Evolutionary conservation across 2,888 invertebrate species (phyloP), one percentile per base, ranked within the genome.

Genomic region (Dioctria linearis): DNA sequence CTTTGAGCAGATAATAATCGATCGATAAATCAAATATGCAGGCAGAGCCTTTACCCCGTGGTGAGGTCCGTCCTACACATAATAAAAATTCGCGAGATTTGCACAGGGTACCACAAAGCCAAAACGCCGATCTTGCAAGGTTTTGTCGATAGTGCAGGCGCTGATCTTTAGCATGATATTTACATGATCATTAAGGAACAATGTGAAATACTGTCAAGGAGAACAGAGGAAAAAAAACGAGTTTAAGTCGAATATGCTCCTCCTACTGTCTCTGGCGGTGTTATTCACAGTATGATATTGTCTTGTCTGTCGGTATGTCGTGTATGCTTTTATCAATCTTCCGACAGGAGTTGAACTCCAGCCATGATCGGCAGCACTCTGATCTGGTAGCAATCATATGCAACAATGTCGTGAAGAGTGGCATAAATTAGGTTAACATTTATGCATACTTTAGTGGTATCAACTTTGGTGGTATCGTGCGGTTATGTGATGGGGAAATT

Each of bases 151-250:
- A 76, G 76, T 63, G 63, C 51, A 25, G 76, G n/a, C 76, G 61
- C 76, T 76, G 76, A 76, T 76, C 76, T 76, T 76, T 63, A 76
- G 76, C 76, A 76, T 63, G 76, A 76, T 76, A 76, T 76, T 76
- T 76, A 76, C 76, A 76, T 76, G 76, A 76, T 76, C 76, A 76
- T 76, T 76, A 76, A 76, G 63, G 76, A 76, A 76, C 76, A 76
- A 76, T 76, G 63, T 76, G 76, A 63, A 57, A 37, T 46, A 61
- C n/a, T 37, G 46, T 51, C 61, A 63, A 49, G 63, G 63, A 59
- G 59, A 42, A n/a, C 39, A 49, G 76, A 8, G 63, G 63, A 75
- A 46, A 39, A 39, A 54, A 42, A 13, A 42, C 39, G 37, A 3
- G 49, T 54, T 63, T 5, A 37, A 76, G 63, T 63, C 63, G 46